These are phyloP conservation scores for Synergus laeviventris DNA, from an alignment of 2,888 invertebrate species.

Conservation along the genomic window DNA sequence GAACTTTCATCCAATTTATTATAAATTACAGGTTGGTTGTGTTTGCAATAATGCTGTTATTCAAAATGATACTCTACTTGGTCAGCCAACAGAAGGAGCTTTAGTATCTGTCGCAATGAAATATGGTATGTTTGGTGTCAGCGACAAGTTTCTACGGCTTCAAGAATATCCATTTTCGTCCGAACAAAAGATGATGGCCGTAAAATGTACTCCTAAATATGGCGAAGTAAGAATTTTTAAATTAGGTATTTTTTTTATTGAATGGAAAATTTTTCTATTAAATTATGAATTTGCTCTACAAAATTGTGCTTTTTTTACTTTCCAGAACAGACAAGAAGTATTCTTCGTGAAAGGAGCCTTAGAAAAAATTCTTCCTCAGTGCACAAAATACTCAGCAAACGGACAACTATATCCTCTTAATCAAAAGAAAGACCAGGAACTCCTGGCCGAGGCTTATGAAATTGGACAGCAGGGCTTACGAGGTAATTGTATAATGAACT, in stretches of 20 bases:
- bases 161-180: slow-evolving; percentile 97
- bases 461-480: slow-evolving; percentile 90
- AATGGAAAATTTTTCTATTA: neutral
- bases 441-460: slow-evolving; percentile 88
- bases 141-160: slow-evolving; percentile 88
- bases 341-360: slow-evolving; percentile 97
- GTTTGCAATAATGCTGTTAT: slow-evolving; percentile 98
- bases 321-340: slow-evolving; percentile 83
- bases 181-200: slow-evolving; percentile 99
- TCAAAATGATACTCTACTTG: slow-evolving; percentile 88
- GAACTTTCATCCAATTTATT: neutral
- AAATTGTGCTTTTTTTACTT: slow-evolving; percentile 37
- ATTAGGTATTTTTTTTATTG: neutral
- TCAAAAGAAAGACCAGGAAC: slow-evolving; percentile 89
- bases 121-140: slow-evolving; percentile 89
- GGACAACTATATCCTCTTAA: slow-evolving; percentile 85
- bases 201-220: slow-evolving; percentile 91
- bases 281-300: no score
- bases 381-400: slow-evolving; percentile 87
- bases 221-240: slow-evolving; percentile 77
- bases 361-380: slow-evolving; percentile 92
- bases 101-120: slow-evolving; percentile 95
- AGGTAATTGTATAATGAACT: slow-evolving; percentile 73
- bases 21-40: slow-evolving; percentile 82
- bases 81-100: slow-evolving; percentile 99